These are phyloP conservation scores for Myotis pilosus DNA, from an alignment of 2,797 vertebrate species.

Conservation along the genomic window DNA sequence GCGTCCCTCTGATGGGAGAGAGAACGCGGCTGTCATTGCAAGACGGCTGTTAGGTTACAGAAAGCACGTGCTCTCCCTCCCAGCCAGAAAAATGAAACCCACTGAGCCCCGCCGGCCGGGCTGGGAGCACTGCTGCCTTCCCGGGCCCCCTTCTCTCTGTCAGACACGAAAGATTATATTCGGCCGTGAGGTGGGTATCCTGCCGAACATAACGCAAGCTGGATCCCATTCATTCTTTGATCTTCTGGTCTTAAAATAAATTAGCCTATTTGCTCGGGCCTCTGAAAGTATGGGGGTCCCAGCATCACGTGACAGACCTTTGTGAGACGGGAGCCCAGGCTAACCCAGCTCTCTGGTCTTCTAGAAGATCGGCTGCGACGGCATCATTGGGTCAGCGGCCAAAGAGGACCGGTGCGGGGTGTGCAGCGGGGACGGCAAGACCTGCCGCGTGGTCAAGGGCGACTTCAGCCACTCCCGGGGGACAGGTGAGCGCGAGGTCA, in stretches of 20 bases:
- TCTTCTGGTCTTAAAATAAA: background rate
- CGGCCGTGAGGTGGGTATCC: background rate
- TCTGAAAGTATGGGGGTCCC: no score
- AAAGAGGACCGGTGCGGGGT: slow-evolving; percentile 96
- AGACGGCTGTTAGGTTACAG: background rate
- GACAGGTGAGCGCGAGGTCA: slow-evolving; percentile 87
- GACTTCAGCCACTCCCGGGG: slow-evolving; percentile 97
- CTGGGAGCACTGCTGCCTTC: background rate
- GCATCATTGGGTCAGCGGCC: slow-evolving; percentile 93
- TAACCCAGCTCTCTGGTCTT: slow-evolving; percentile 78
- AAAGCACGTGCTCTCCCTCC: background rate
- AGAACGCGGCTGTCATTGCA: background rate
- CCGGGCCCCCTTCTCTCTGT: background rate
- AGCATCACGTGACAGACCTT: background rate
- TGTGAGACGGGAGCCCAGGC: slow-evolving; percentile 40
- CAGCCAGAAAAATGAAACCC: background rate
- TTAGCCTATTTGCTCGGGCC: background rate
- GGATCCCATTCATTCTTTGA: background rate
- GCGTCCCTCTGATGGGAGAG: background rate
- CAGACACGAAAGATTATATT: background rate
- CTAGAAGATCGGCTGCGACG: slow-evolving; percentile 96
- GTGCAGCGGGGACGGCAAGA: slow-evolving; percentile 94
- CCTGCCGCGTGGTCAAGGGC: slow-evolving; percentile 95
- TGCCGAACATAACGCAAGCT: no score
- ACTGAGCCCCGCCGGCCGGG: no score